Base-by-base conservation (phyloP, 2,888 invertebrate species). In the Julus scandinavius region DNA sequence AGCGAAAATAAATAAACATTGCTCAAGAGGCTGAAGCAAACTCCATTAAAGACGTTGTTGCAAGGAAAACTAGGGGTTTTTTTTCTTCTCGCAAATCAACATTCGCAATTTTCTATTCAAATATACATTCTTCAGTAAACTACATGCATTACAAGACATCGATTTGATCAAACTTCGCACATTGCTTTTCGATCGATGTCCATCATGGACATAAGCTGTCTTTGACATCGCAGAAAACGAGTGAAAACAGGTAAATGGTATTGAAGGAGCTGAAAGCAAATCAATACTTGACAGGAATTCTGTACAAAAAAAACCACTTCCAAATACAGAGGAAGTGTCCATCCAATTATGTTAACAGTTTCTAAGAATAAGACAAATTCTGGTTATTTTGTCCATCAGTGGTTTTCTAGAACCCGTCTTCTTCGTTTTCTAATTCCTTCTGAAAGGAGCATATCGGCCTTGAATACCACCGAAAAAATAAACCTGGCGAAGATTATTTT, bases 81-180 rank as follows among this genome's bases (percentile, higher is more conserved):
- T 29, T 29, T 29, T 29, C 29, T 72, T 72, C 72, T 72, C 29
- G 2, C 29, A 72, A 72, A 72, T 72, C 72, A 72, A n/a, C 72
- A 72, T n/a, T 72, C 72, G 72, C 72, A 72, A 72, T 72, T 72
- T 72, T 72, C 72, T 29, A 72, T 72, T 72, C 72, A 72, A 72
- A 72, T 72, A 72, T 72, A 72, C 72, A 29, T 29, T 72, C 72
- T 29, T 72, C 29, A 9, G 29, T 9, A 72, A 72, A 72, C 72
- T 72, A 72, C 72, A 72, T 29, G 72, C 29, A 29, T 72, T 72
- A 29, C 72, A 29, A 29, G 2, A 5, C 20, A 63, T 63, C 63
- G 63, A 63, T 63, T 63, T 7, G 17, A 63, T 20, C 63, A 20
- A 17, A 63, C 63, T 20, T 20, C 4, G n/a, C 72, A n/a, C 72